phyloP scores from a whole-genome alignment of 64 coral and sea anemone species.

The Porites lutea region DNA sequence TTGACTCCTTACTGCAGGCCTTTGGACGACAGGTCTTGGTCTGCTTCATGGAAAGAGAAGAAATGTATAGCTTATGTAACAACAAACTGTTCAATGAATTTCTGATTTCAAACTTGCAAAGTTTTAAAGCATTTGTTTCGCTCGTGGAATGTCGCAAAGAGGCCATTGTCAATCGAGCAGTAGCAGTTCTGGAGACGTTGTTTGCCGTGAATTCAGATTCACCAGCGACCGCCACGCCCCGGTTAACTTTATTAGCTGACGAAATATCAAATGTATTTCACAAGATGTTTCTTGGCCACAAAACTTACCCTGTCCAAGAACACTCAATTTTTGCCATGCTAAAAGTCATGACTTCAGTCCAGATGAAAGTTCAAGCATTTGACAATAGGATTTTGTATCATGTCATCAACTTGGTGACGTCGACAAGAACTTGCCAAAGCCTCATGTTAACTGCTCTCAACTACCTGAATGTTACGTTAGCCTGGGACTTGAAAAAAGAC shows the following conservation, averaged over 20 bases:
- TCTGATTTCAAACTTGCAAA: background rate
- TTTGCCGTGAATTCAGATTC: background rate
- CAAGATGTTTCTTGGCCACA: slow-evolving; percentile 71
- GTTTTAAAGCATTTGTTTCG: slow-evolving; percentile 49
- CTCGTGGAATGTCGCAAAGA: slow-evolving; percentile 35
- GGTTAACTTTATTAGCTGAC: background rate
- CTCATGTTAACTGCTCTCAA: slow-evolving; percentile 54
- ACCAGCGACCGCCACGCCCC: background rate
- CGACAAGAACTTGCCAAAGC: background rate
- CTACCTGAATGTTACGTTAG: slow-evolving; percentile 60
- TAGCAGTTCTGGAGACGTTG: slow-evolving; percentile 49
- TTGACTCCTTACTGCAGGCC: slow-evolving; percentile 10
- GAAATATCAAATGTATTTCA: slow-evolving; percentile 64
- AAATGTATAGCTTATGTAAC: background rate
- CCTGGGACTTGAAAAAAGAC: background rate
- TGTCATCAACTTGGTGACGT: slow-evolving; percentile 55
- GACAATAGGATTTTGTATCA: slow-evolving; percentile 79
- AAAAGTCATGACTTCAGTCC: slow-evolving; percentile 45
- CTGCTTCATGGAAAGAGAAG: slow-evolving; percentile 26
- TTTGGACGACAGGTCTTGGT: slow-evolving; percentile 59
- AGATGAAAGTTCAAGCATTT: slow-evolving; percentile 22
- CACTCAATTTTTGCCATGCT: slow-evolving; percentile 52
- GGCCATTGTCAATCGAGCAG: slow-evolving; percentile 9
- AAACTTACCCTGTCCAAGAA: slow-evolving; percentile 19
- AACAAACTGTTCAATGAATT: background rate